phyloP scores from a whole-genome alignment of 2,113 vertebrate species.

The Onychostruthus taczanowskii region DNA sequence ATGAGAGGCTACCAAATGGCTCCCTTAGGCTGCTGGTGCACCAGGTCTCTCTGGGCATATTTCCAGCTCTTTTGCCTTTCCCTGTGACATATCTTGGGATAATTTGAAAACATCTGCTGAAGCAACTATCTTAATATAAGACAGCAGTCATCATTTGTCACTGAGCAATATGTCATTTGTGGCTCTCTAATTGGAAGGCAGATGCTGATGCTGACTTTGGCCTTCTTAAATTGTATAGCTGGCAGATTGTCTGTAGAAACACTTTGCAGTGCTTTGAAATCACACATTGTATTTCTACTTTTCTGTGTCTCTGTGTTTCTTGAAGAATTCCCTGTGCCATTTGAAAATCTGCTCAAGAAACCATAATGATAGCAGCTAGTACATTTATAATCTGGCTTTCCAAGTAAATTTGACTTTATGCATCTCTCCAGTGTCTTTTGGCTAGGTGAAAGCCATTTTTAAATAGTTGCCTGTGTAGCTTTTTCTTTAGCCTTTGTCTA shows the following conservation, averaged over 20 bases:
- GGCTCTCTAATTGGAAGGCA: constrained; percentile 8
- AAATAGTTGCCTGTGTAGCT: neutral
- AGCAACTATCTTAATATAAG: constrained; percentile 54
- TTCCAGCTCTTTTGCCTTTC: constrained; percentile 60
- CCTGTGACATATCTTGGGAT: constrained; percentile 48
- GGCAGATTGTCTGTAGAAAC: constrained; percentile 23
- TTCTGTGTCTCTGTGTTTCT: neutral
- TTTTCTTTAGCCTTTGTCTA: neutral
- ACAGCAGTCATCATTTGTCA: constrained; percentile 15
- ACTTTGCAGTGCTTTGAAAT: neutral
- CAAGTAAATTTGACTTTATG: neutral
- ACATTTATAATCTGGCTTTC: neutral
- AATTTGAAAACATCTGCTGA: constrained; percentile 70
- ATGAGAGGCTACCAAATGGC: neutral
- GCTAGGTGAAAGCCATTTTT: neutral
- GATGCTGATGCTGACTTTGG: constrained; percentile 34
- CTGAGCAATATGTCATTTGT: constrained; percentile 30
- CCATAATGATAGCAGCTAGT: neutral
- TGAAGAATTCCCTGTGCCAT: neutral
- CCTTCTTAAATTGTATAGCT: neutral
- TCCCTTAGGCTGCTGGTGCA: constrained; percentile 46
- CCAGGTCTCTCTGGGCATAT: constrained; percentile 45
- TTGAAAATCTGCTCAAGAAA: neutral
- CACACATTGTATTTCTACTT: constrained; percentile 6
- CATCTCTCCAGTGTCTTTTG: neutral